Evolutionary conservation across 2,113 vertebrate species (phyloP).

Genomic region (Daubentonia madagascariensis): DNA sequence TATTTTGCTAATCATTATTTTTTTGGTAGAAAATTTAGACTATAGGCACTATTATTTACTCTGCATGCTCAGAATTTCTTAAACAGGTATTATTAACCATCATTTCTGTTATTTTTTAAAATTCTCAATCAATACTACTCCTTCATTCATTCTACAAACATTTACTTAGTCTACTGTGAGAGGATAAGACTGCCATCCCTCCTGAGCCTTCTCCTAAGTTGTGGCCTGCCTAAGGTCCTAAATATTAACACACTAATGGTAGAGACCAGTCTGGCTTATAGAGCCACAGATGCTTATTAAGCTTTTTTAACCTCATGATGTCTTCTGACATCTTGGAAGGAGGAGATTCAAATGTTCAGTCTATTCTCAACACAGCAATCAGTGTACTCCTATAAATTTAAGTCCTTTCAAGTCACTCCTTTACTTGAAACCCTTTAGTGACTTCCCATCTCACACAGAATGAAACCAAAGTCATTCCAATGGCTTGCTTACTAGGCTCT

Average conservation of each 20-base stretch:
- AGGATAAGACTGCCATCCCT: background rate
- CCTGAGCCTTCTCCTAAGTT: background rate
- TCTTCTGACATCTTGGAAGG: slow-evolving; percentile 10
- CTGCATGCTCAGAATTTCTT: background rate
- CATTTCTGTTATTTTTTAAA: background rate
- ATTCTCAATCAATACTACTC: background rate
- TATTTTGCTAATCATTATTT: slow-evolving; percentile 40
- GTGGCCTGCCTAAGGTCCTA: background rate
- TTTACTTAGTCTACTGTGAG: background rate
- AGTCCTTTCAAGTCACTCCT: background rate
- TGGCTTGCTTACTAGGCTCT: background rate
- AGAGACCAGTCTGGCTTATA: background rate
- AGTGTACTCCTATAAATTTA: background rate
- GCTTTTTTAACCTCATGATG: background rate
- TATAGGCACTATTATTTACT: background rate
- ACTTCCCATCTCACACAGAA: background rate
- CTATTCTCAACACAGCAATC: background rate
- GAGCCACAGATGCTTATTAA: background rate
- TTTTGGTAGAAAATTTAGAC: background rate
- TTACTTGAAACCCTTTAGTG: background rate
- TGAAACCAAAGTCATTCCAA: background rate
- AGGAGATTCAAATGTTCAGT: background rate
- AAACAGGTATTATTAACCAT: background rate
- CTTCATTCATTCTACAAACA: slow-evolving; percentile 30
- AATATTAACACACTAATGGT: slow-evolving; percentile 8